Evolutionary conservation across 2,888 invertebrate species (phyloP).

Genomic region (Sphaeridia pumilis): DNA sequence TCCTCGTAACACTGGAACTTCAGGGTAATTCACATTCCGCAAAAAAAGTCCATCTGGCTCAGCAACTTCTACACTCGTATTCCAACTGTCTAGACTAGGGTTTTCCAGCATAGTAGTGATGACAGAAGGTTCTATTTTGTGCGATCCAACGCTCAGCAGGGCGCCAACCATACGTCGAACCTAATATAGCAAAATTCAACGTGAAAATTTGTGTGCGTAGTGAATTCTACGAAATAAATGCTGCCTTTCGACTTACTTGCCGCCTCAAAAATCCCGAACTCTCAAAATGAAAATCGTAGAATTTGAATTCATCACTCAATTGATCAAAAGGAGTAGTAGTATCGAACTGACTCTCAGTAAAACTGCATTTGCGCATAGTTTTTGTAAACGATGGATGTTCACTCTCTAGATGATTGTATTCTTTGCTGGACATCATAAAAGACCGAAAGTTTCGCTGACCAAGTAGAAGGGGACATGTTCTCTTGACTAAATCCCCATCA

Average conservation of each 20-base stretch:
- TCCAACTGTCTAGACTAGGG: constrained; percentile 24
- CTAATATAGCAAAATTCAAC: constrained; percentile 11
- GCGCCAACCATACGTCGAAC: constrained; percentile 31
- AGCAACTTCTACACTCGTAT: background rate
- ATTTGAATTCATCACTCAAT: constrained; percentile 14
- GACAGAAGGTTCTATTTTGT: constrained; percentile 11
- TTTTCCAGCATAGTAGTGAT: constrained; percentile 26
- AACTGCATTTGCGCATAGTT: constrained; percentile 18
- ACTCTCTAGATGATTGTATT: background rate
- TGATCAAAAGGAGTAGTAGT: constrained; percentile 10
- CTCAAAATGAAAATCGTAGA: constrained; percentile 29
- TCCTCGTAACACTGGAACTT: constrained; percentile 21
- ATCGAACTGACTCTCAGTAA: constrained; percentile 9
- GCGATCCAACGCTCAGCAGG: constrained; percentile 21
- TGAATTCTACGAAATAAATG: background rate
- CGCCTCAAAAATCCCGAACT: constrained; percentile 32
- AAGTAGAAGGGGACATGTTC: constrained; percentile 20
- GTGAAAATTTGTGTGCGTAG: background rate
- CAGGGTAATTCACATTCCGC: constrained; percentile 25
- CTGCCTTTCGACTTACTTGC: constrained; percentile 20
- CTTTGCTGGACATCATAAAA: constrained; percentile 19
- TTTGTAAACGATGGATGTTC: constrained; percentile 19
- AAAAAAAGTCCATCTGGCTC: constrained; percentile 26
- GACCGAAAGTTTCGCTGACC: constrained; percentile 25
- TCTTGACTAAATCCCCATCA: constrained; percentile 16